phyloP scores from a whole-genome alignment of 2,113 vertebrate species.

The Dromaius novaehollandiae region DNA sequence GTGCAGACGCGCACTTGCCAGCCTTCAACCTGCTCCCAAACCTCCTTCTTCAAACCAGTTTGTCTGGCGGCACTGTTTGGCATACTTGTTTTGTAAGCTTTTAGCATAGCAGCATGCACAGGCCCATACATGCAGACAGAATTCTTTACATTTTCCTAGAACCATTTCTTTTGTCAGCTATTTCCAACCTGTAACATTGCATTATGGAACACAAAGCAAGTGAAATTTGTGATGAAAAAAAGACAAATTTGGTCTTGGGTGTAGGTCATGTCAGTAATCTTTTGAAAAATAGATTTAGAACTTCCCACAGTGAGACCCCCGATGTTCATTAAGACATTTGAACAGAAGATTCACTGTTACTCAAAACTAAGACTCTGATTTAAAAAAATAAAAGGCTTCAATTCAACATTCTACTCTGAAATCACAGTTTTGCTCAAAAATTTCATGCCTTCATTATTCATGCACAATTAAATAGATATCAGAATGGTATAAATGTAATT shows the following conservation, averaged over 20 bases:
- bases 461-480: conserved; percentile 6
- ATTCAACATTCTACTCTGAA: neutral
- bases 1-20: neutral
- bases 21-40: too few relatives aligned
- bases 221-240: neutral
- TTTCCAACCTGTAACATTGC: neutral
- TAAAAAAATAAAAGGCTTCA: neutral
- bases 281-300: neutral
- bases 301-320: neutral
- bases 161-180: neutral
- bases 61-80: neutral
- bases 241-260: neutral
- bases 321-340: neutral
- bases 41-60: rapidly evolving
- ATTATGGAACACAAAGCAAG: rapidly evolving
- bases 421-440: neutral
- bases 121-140: neutral
- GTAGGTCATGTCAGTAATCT: neutral
- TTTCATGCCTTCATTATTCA: conserved; percentile 11
- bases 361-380: neutral
- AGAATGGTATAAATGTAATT: neutral
- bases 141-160: neutral
- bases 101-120: neutral
- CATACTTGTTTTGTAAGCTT: neutral
- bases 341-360: neutral